Conservation (phyloP, 1,140 invertebrate genomes). For the Drosophila nigromelanica region DNA sequence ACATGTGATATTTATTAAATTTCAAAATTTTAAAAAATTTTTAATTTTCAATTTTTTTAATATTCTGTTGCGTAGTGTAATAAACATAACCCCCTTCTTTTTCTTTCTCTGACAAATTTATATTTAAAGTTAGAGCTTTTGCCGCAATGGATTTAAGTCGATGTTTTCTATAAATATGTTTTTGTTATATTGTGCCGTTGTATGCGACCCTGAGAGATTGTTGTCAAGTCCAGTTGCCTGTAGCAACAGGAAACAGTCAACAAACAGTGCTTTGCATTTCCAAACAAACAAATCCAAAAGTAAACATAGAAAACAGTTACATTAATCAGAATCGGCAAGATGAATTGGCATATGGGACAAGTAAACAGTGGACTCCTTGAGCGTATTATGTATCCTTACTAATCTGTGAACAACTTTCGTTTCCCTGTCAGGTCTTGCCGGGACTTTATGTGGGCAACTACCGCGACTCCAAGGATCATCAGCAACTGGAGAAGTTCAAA, state of each 20-base stretch:
- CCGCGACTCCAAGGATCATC: slow-evolving; percentile 95
- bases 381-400: background rate
- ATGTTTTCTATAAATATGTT: background rate
- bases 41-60: too few species aligned
- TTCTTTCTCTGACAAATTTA: too few species aligned
- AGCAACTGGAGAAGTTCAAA: slow-evolving; percentile 93
- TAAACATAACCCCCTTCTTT: too few species aligned
- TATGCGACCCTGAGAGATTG: slow-evolving; percentile 24
- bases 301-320: slow-evolving; percentile 2
- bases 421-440: slow-evolving; percentile 89
- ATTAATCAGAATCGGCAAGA: slow-evolving; percentile 10
- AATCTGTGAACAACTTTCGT: background rate
- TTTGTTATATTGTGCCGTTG: background rate
- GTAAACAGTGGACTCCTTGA: slow-evolving; percentile 15
- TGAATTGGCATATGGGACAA: slow-evolving; percentile 70
- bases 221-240: slow-evolving; percentile 51
- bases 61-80: too few species aligned
- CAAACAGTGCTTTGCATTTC: slow-evolving; percentile 16
- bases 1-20: too few species aligned
- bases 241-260: slow-evolving; percentile 25
- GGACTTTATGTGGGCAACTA: slow-evolving; percentile 95
- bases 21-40: too few species aligned
- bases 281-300: slow-evolving; percentile 25
- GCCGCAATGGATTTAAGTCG: background rate
- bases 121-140: background rate